Conservation (phyloP, 2,113 vertebrate species). For the Elgaria multicarinata region DNA sequence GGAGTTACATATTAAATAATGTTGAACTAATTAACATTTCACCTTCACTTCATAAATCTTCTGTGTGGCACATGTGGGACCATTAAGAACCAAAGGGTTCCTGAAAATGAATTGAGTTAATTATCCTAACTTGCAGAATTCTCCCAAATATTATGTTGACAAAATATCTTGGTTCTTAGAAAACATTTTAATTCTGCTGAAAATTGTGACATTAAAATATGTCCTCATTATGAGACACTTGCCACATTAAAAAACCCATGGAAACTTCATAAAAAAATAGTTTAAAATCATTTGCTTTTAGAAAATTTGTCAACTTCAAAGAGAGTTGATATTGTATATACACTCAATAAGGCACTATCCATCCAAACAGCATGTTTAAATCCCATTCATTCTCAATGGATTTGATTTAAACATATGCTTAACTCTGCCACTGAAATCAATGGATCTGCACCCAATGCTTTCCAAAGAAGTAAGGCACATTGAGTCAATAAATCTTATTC, state of each 20-base stretch:
- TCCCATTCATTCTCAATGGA: neutral
- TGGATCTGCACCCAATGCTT: constrained; percentile 40
- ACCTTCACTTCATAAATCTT: constrained; percentile 49
- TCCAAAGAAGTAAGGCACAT: neutral
- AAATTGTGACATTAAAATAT: constrained; percentile 59
- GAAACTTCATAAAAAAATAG: constrained; percentile 75
- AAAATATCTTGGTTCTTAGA: constrained; percentile 65
- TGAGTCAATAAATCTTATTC: neutral
- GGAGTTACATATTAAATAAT: constrained; percentile 65
- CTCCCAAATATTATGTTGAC: constrained; percentile 41
- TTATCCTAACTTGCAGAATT: constrained; percentile 32
- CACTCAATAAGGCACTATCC: constrained; percentile 46
- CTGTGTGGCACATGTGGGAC: constrained; percentile 42
- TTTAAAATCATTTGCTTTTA: constrained; percentile 68
- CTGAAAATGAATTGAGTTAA: constrained; percentile 49
- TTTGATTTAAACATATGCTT: neutral
- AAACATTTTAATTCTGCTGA: constrained; percentile 55
- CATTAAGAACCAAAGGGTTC: constrained; percentile 34
- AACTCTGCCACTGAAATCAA: neutral
- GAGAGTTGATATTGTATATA: constrained; percentile 56
- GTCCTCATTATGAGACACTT: constrained; percentile 54
- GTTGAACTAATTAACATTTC: constrained; percentile 60
- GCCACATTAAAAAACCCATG: constrained; percentile 61
- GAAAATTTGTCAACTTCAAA: constrained; percentile 71
- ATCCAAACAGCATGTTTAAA: neutral